Evolutionary conservation across 2,113 vertebrate genomes (phyloP), one percentile per base, ranked within the genome.

Genomic region (Noturus placidus): DNA sequence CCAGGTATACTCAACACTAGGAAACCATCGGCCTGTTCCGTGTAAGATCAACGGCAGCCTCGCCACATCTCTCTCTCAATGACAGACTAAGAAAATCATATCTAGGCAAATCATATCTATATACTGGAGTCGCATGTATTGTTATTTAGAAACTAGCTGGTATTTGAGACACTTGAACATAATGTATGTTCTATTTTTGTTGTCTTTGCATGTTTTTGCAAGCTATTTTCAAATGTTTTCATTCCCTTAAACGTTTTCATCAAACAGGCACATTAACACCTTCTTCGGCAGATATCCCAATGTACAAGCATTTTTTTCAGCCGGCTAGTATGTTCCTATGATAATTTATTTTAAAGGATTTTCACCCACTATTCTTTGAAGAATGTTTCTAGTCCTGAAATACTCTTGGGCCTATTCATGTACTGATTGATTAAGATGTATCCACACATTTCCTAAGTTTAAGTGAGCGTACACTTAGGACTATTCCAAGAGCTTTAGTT

Each of bases 11-110:
- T 63, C 59, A 25, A 63, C 86, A 56, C 46, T 87, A 65, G 63
- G 87, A 30, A 7, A 85, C 38, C 87, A 81, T 61, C 86, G 42
- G 27, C 83, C 89, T 33, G 67, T 89, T 19, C 88, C 50, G 35
- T 89, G 78, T 46, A 82, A 69, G n/a, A 50, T 17, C 82, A 72
- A 35, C 30, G 69, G 46, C 46, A 84, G n/a, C 67, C 25, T 0
- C 1, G 22, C 22, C 38, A 84, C 65, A 54, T 25, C n/a, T 69
- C 0, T n/a, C 10, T 70, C 10, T 70, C 46, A 56, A 74, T n/a
- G 65, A 38, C 20, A 33, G 1, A 54, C 65, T 54, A 42, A 19
- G 7, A 19, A 72, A 35, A 38, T 14, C 52, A 46, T n/a, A n/a
- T n/a, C n/a, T n/a, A 67, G 69, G 38, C 14, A 25, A 82, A 61